Base-by-base conservation (phyloP, 2,888 invertebrate genomes). In the Eudemis profundana region DNA sequence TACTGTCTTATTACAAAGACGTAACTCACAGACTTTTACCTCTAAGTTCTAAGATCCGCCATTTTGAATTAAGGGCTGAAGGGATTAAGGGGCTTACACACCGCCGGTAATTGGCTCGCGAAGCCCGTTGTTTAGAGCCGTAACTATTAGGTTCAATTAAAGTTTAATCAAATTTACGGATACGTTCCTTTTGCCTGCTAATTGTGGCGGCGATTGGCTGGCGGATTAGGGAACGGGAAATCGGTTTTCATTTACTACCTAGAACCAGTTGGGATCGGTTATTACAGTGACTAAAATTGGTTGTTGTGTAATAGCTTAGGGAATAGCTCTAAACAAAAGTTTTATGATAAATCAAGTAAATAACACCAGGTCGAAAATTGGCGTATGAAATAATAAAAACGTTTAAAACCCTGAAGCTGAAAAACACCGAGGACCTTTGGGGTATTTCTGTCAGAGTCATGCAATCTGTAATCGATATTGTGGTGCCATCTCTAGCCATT, bases 71-170 rank as follows among this genome's bases (percentile, higher is more conserved):
- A 10, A 29, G 3, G 19, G 2, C 49, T 27, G 15, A n/a, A 21
- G 7, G 53, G 21, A 53, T 53, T 53, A 53, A 23, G 19, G 14
- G 53, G 53, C 36, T 53, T 38, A 38, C 38, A 53, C 53, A 23
- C 53, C 23, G 53, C 12, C 14, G 14, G 38, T 53, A 53, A 53
- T 38, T 38, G 14, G 53, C 23, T 50, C 17, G 17, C 51, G 38
- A 53, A 53, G 21, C 38, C 21, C 7, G 23, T 23, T 53, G 38
- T 40, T 53, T 40, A 53, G 51, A 51, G 21, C 51, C 21, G 38
- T 38, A 38, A 53, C 51, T 53, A 53, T 38, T 14, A 53, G 14
- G 14, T 21, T 38, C 10, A 53, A 53, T 53, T 53, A 53, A 53
- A 53, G 21, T 23, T 53, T 36, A 36, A 51, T 51, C 21, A 33